Evolutionary conservation across 2,797 vertebrate genomes (phyloP).

Genomic region (Toxotes lorentzi): DNA sequence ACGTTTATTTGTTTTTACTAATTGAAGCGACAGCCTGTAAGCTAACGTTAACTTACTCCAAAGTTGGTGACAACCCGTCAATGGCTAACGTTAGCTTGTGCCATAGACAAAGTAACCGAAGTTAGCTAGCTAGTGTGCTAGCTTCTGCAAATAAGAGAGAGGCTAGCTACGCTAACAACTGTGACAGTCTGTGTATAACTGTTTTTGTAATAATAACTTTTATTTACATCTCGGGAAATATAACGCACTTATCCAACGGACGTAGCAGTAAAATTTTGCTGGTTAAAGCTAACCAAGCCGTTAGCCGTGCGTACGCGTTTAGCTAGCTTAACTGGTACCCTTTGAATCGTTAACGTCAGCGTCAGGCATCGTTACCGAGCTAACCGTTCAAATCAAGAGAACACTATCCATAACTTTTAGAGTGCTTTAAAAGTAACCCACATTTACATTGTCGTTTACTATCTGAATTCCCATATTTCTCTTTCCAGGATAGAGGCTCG

Average conservation of each 20-base stretch:
- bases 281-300: neutral
- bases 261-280: neutral
- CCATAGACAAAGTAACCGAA: conserved; percentile 39
- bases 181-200: neutral
- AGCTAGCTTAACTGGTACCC: conserved; percentile 6
- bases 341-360: conserved; percentile 27
- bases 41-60: conserved; percentile 20
- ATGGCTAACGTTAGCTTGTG: conserved; percentile 51
- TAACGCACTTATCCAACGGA: neutral
- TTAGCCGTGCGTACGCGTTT: conserved; percentile 27
- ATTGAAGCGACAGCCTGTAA: conserved; percentile 9
- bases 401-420: rapidly evolving
- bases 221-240: rapidly evolving
- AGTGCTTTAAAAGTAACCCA: neutral
- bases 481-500: conserved; percentile 52
- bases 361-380: neutral
- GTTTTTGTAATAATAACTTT: neutral
- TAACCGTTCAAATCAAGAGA: neutral
- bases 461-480: neutral
- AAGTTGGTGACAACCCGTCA: conserved; percentile 49
- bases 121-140: conserved; percentile 15
- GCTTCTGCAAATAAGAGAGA: neutral
- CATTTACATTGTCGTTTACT: rapidly evolving
- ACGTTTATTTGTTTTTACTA: neutral
- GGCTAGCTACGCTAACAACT: neutral